Evolutionary conservation across 2,888 invertebrate species (phyloP).

Genomic region (Parnassius mnemosyne): DNA sequence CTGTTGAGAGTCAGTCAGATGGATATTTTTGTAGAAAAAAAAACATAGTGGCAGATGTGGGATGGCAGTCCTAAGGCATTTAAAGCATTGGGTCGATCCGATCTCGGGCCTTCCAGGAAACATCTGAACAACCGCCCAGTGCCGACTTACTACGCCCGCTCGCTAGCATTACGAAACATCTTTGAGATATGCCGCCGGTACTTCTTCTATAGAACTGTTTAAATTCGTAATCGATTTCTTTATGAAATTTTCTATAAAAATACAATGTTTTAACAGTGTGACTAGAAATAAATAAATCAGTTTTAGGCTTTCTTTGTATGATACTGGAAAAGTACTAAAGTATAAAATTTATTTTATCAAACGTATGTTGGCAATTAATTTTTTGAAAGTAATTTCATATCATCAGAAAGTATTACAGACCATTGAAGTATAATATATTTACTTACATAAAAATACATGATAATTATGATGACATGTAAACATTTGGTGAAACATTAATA

Average conservation of each 20-base stretch:
- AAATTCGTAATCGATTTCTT: conserved; percentile 17
- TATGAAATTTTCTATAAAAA: background rate
- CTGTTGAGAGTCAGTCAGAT: conserved; percentile 8
- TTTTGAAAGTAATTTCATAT: too few relatives aligned
- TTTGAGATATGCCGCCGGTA: conserved; percentile 69
- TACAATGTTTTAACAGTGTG: too few relatives aligned
- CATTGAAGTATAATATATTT: too few relatives aligned
- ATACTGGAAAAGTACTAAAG: too few relatives aligned
- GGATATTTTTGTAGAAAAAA: conserved; percentile 35
- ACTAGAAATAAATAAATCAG: too few relatives aligned
- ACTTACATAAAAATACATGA: too few relatives aligned
- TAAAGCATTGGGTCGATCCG: conserved; percentile 52
- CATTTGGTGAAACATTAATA: too few relatives aligned
- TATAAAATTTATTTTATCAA: too few relatives aligned
- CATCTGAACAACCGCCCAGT: conserved; percentile 50
- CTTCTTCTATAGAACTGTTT: conserved; percentile 51
- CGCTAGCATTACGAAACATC: conserved; percentile 49
- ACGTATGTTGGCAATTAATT: too few relatives aligned
- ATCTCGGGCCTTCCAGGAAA: conserved; percentile 73
- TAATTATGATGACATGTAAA: too few relatives aligned
- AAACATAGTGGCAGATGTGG: conserved; percentile 70
- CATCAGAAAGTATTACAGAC: too few relatives aligned
- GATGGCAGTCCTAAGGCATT: conserved; percentile 54
- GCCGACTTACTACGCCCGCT: conserved; percentile 33
- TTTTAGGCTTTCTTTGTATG: too few relatives aligned